A percentile compares a stretch with the other conserved stretches of the same genome.
Conservation (phyloP, 2,113 vertebrate genomes). For the Dromas ardeola region DNA sequence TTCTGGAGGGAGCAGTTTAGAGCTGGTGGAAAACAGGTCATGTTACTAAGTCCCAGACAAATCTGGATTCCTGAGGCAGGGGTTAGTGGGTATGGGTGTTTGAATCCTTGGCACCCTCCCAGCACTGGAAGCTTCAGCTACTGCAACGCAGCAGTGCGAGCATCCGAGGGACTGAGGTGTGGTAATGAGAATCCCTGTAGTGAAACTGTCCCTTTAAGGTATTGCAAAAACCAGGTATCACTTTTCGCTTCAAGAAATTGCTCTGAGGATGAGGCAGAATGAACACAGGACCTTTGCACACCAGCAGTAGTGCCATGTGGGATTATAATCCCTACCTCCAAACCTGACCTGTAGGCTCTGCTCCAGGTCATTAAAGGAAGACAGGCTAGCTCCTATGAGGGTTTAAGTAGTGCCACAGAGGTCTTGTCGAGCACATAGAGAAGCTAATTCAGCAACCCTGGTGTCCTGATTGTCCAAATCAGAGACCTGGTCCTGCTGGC, state of each 20-base stretch:
- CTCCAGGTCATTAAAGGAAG: not conserved
- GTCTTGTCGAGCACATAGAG: not conserved
- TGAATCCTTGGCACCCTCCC: not conserved
- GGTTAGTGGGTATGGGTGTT: not conserved
- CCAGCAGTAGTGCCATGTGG: rapidly evolving
- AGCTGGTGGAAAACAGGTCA: constrained; percentile 46
- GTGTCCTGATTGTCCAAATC: not conserved
- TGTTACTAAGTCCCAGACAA: constrained; percentile 24
- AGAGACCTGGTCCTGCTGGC: not conserved
- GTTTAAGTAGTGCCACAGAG: not conserved
- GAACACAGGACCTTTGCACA: not conserved
- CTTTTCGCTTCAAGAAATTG: not conserved
- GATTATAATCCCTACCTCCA: not conserved
- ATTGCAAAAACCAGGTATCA: not conserved
- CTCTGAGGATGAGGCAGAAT: not conserved
- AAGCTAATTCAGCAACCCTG: not conserved
- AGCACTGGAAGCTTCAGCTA: constrained; percentile 3
- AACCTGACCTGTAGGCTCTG: not conserved
- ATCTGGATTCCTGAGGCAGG: constrained; percentile 21
- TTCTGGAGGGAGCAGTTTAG: not conserved
- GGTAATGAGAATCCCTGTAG: not conserved
- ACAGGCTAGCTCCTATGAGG: rapidly evolving
- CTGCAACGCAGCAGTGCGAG: not conserved
- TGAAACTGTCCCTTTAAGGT: not conserved
- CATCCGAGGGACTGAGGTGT: not conserved